A percentile compares a stretch with the other conserved stretches of the same genome.
Evolutionary conservation across 2,888 invertebrate species (phyloP).

Genomic region (Acronicta aceris): DNA sequence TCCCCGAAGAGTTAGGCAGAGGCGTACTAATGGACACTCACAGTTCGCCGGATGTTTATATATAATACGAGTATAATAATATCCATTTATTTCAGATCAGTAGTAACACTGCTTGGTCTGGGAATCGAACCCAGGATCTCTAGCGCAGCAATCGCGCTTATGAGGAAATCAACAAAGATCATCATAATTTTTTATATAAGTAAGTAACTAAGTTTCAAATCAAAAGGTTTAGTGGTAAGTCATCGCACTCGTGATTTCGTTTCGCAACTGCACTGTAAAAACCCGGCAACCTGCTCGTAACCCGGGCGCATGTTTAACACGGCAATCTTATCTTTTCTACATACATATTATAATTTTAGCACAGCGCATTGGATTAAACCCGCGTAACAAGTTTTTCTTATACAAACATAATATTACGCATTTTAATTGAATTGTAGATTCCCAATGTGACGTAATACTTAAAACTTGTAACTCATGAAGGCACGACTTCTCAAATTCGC

Average conservation of each 20-base stretch:
- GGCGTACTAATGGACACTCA: too few relatives aligned
- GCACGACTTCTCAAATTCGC: slow-evolving; percentile 8
- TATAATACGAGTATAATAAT: too few relatives aligned
- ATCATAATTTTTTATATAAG: too few relatives aligned
- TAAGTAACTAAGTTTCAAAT: too few relatives aligned
- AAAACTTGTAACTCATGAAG: slow-evolving; percentile 7
- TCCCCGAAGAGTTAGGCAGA: too few relatives aligned
- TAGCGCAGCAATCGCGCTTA: too few relatives aligned
- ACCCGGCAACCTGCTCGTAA: background rate
- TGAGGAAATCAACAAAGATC: too few relatives aligned
- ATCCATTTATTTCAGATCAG: too few relatives aligned
- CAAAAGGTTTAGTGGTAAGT: too few relatives aligned
- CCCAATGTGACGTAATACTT: slow-evolving; percentile 27
- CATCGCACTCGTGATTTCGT: background rate
- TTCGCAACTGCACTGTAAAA: background rate
- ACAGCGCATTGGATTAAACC: slow-evolving; percentile 15
- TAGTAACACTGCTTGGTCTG: too few relatives aligned
- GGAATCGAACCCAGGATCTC: too few relatives aligned
- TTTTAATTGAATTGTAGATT: slow-evolving; percentile 31
- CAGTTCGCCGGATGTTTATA: too few relatives aligned
- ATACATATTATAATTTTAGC: slow-evolving; percentile 15
- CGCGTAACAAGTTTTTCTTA: slow-evolving; percentile 19
- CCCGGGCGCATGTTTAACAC: background rate
- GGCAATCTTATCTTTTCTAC: slow-evolving; percentile 3
- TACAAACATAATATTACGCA: slow-evolving; percentile 34